phyloP scores from a whole-genome alignment of 2,113 vertebrate genomes.

The Phalacrocorax carbo region DNA sequence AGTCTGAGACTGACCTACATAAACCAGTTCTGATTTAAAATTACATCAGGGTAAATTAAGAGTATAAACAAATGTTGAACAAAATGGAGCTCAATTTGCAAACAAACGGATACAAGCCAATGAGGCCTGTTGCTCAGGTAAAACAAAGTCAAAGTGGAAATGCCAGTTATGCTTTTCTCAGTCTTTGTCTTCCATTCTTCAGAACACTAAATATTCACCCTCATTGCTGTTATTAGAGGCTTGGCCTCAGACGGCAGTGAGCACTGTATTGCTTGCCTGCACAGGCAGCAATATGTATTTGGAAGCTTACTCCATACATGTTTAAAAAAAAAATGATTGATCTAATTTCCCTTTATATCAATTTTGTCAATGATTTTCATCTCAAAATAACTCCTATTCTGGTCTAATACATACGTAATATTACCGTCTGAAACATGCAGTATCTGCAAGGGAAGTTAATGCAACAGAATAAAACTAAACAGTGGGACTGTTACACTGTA shows the following conservation, averaged over 20 bases:
- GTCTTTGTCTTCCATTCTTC: neutral
- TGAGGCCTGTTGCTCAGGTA: neutral
- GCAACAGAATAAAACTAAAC: neutral
- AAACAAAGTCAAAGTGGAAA: neutral
- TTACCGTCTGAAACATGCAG: neutral
- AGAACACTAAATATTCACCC: neutral
- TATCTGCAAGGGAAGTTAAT: neutral
- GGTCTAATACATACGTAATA: neutral
- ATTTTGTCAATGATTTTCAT: neutral
- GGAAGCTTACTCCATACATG: neutral
- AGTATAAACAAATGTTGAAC: neutral
- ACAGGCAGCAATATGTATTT: neutral
- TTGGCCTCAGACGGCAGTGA: neutral
- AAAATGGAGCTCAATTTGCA: neutral
- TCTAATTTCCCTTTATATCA: neutral
- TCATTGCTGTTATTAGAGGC: neutral
- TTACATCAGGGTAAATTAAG: neutral
- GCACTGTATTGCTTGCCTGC: neutral
- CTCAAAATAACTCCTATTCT: neutral
- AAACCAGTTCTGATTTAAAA: neutral
- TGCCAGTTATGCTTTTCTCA: neutral
- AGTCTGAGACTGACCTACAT: neutral
- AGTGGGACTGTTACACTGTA: neutral
- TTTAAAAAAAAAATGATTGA: neutral
- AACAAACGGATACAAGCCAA: neutral